Conservation (phyloP, 2,888 invertebrate genomes). For the Hydrotaea diabolus region DNA sequence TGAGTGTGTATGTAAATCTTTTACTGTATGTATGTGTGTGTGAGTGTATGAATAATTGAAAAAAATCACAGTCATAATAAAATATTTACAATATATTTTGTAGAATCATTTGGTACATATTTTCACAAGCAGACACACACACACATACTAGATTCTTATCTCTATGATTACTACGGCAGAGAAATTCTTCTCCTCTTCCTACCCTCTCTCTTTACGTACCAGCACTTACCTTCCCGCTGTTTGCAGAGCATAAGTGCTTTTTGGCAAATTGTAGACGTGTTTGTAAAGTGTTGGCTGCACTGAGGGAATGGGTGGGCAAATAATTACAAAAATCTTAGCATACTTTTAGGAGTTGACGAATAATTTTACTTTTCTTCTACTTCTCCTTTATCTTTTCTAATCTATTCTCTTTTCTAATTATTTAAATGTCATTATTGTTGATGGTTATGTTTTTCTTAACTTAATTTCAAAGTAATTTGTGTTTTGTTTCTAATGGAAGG, state of each 20-base stretch:
- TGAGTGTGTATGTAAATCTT: background rate
- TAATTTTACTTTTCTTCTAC: too few species aligned
- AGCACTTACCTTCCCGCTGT: background rate
- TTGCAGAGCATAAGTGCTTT: background rate
- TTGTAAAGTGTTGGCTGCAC: background rate
- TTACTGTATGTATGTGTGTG: background rate
- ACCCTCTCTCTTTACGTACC: too few species aligned
- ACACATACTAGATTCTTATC: background rate
- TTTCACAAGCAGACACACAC: background rate
- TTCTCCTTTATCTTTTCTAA: too few species aligned
- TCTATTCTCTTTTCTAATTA: too few species aligned
- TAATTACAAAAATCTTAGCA: background rate
- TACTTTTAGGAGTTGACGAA: too few species aligned
- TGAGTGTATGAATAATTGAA: slow-evolving; percentile 24
- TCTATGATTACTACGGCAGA: background rate
- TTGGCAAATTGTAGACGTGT: background rate
- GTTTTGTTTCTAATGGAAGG: background rate
- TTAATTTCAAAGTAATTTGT: background rate
- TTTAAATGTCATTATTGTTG: too few species aligned
- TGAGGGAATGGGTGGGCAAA: background rate
- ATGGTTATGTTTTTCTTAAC: background rate
- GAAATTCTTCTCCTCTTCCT: background rate
- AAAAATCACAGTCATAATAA: slow-evolving; percentile 35
- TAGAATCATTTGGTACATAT: background rate
- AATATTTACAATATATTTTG: slow-evolving; percentile 37